phyloP scores from a whole-genome alignment of 2,113 vertebrate genomes.

The Ceratotherium simum region DNA sequence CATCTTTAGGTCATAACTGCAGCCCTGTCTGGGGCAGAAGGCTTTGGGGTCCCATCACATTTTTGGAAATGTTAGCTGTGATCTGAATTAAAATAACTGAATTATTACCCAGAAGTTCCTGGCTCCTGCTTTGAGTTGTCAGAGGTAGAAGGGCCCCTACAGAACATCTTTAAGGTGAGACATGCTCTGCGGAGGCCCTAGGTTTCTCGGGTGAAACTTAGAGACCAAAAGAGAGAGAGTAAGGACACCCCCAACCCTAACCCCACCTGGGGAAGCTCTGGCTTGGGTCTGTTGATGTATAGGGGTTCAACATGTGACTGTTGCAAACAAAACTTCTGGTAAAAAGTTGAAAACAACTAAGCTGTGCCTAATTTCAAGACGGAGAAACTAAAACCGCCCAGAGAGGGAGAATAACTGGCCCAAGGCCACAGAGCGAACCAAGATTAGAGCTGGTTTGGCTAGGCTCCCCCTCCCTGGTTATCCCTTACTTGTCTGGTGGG shows the following conservation, averaged over 20 bases:
- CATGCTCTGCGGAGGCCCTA: fast-evolving
- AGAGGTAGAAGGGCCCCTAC: not conserved
- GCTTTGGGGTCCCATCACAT: not conserved
- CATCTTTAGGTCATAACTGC: not conserved
- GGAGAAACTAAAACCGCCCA: not conserved
- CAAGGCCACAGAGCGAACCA: not conserved
- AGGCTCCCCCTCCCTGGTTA: no score
- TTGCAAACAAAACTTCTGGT: not conserved
- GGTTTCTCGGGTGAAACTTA: not conserved
- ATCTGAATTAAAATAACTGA: not conserved
- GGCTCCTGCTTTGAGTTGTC: not conserved
- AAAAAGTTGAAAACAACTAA: not conserved
- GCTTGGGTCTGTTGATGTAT: not conserved
- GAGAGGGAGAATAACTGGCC: not conserved
- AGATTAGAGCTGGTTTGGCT: not conserved
- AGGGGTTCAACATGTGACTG: no score
- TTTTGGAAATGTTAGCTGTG: not conserved
- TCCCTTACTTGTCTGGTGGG: no score
- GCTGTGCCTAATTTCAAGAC: not conserved
- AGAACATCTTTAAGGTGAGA: not conserved
- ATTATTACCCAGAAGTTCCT: not conserved
- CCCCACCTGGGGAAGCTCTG: not conserved
- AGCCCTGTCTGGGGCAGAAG: not conserved
- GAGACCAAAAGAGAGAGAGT: not conserved
- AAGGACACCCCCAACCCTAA: not conserved